Evolutionary conservation across 2,888 invertebrate species (phyloP).

Genomic region (Vanessa cardui): DNA sequence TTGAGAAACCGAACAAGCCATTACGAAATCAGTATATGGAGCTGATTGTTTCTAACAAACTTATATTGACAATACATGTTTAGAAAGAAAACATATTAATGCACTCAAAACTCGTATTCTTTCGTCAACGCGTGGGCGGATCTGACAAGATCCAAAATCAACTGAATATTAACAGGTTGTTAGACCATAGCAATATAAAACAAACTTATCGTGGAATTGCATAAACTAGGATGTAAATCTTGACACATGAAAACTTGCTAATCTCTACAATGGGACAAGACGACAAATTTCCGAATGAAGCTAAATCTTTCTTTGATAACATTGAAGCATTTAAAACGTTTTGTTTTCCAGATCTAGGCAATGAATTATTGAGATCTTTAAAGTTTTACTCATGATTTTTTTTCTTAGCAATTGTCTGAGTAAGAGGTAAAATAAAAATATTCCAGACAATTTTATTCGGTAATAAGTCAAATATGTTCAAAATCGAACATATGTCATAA

Average conservation of each 20-base stretch:
- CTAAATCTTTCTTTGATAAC: slow-evolving; percentile 7
- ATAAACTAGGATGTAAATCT: slow-evolving; percentile 20
- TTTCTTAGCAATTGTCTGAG: not conserved
- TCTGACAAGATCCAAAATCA: slow-evolving; percentile 61
- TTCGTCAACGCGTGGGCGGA: slow-evolving; percentile 59
- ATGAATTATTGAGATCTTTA: not conserved
- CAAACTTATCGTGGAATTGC: slow-evolving; percentile 23
- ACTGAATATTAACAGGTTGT: slow-evolving; percentile 72
- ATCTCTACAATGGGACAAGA: slow-evolving; percentile 22
- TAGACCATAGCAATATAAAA: slow-evolving; percentile 24
- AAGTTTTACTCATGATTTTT: not conserved
- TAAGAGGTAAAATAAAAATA: too few relatives aligned
- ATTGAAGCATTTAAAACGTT: slow-evolving; percentile 6
- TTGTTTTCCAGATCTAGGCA: not conserved
- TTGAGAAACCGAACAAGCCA: not conserved
- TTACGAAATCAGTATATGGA: not conserved
- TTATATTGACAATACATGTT: slow-evolving; percentile 44
- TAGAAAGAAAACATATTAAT: slow-evolving; percentile 48
- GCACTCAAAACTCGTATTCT: slow-evolving; percentile 48
- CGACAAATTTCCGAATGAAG: slow-evolving; percentile 25
- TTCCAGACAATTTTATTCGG: too few relatives aligned
- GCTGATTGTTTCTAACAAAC: slow-evolving; percentile 16
- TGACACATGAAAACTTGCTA: slow-evolving; percentile 25
- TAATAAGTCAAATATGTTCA: too few relatives aligned
- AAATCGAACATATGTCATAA: too few relatives aligned